Evolutionary conservation across 2,888 invertebrate genomes (phyloP).

Genomic region (Cephus nigrinus): DNA sequence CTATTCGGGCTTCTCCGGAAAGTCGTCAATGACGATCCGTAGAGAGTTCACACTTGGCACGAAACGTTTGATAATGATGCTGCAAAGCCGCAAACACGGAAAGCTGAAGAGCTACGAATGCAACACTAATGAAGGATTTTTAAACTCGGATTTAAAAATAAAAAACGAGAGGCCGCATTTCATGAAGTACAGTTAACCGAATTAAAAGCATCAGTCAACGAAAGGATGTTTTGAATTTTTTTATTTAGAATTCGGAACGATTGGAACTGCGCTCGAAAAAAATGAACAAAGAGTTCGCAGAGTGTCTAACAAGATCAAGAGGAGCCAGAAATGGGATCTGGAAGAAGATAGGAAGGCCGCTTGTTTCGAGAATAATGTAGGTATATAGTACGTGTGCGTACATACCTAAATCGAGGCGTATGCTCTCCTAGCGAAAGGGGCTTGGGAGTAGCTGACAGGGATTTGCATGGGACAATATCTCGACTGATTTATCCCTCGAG

Average conservation of each 20-base stretch:
- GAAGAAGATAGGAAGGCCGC: too few relatives aligned
- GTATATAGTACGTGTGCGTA: constrained; percentile 12
- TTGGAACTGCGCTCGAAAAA: not conserved
- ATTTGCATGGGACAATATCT: constrained; percentile 60
- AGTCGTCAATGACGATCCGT: not conserved
- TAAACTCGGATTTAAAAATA: not conserved
- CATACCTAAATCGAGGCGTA: constrained; percentile 12
- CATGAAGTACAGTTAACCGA: not conserved
- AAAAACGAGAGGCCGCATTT: not conserved
- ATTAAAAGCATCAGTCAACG: not conserved
- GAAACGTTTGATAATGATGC: constrained; percentile 33
- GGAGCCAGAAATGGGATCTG: too few relatives aligned
- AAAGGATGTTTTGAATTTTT: not conserved
- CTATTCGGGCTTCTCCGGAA: not conserved
- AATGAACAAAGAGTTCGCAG: too few relatives aligned
- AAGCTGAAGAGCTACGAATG: too few relatives aligned
- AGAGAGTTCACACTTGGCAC: not conserved
- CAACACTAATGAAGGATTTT: not conserved
- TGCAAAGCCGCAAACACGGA: not conserved
- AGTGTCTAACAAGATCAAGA: too few relatives aligned
- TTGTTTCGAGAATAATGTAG: not conserved
- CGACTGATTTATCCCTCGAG: constrained; percentile 52
- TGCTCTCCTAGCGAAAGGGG: not conserved
- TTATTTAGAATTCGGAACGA: not conserved
- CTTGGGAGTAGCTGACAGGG: constrained; percentile 38